phyloP scores from a whole-genome alignment of 2,888 invertebrate genomes.

The Drosophila meridionalis region DNA sequence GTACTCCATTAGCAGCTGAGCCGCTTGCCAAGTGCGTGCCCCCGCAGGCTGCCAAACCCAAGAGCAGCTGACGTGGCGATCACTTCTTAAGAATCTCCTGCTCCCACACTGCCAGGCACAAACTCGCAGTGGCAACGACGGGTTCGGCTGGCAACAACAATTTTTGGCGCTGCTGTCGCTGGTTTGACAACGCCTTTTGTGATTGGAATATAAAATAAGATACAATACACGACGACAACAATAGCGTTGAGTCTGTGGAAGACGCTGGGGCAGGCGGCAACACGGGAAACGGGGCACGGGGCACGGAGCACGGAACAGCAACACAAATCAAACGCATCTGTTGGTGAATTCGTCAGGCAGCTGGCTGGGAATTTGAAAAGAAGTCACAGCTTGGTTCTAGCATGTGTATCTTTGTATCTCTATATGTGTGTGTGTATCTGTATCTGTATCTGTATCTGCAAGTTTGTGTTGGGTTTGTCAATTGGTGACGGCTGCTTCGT shows the following conservation, averaged over 20 bases:
- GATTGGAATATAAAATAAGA: constrained; percentile 80
- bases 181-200: constrained; percentile 77
- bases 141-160: constrained; percentile 55
- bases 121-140: not conserved
- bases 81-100: constrained; percentile 59
- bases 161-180: constrained; percentile 79
- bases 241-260: constrained; percentile 61
- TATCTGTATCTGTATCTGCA: constrained; percentile 23
- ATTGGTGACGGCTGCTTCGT: constrained; percentile 64
- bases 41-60: constrained; percentile 13
- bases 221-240: constrained; percentile 48
- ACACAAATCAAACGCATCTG: constrained; percentile 80
- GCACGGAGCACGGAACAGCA: constrained; percentile 27
- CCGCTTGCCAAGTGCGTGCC: constrained; percentile 28
- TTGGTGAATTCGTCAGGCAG: constrained; percentile 66
- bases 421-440: constrained; percentile 3
- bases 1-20: constrained; percentile 59
- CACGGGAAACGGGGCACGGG: not conserved
- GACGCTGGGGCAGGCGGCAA: constrained; percentile 54
- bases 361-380: constrained; percentile 70
- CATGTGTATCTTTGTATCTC: constrained; percentile 21
- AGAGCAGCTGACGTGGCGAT: constrained; percentile 67
- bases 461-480: constrained; percentile 35
- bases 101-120: constrained; percentile 23
- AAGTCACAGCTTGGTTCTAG: constrained; percentile 38